These are phyloP conservation scores for Pao palembangensis DNA, from an alignment of 2,113 vertebrate species.

Conservation along the genomic window DNA sequence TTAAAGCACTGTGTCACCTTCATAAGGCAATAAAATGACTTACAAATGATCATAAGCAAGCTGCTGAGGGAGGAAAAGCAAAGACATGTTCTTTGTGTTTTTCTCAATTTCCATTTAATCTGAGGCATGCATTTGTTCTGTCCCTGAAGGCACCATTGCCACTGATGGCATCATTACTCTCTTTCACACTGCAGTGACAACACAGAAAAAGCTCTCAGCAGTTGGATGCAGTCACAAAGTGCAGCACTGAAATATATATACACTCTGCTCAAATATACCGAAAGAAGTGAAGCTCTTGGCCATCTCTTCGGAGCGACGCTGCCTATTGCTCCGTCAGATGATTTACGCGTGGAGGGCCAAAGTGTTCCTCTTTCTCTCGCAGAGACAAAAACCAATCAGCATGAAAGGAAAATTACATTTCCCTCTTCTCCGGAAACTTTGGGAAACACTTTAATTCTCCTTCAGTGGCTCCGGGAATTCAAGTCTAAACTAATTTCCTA, in stretches of 20 bases:
- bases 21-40: slow-evolving; percentile 30
- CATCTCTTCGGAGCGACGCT: slow-evolving; percentile 3
- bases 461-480: slow-evolving; percentile 47
- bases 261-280: slow-evolving; percentile 10
- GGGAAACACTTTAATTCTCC: slow-evolving; percentile 46
- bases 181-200: slow-evolving; percentile 37
- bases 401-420: slow-evolving; percentile 37
- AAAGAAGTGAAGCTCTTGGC: slow-evolving; percentile 2
- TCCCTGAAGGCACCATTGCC: slow-evolving; percentile 48
- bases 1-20: slow-evolving; percentile 12
- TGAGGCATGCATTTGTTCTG: slow-evolving; percentile 25
- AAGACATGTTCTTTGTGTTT: slow-evolving; percentile 31
- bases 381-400: slow-evolving; percentile 31
- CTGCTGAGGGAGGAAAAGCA: slow-evolving; percentile 16
- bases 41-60: slow-evolving; percentile 23
- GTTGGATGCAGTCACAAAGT: slow-evolving; percentile 18
- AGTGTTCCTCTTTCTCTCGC: slow-evolving; percentile 12
- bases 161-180: slow-evolving; percentile 58
- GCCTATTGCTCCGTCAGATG: slow-evolving; percentile 7
- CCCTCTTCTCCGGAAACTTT: slow-evolving; percentile 45
- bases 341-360: slow-evolving; percentile 23
- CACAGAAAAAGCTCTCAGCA: slow-evolving; percentile 27
- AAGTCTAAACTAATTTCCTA: slow-evolving; percentile 56
- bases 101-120: slow-evolving; percentile 50
- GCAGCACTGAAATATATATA: slow-evolving; percentile 13